Base-by-base conservation (phyloP, 2,113 vertebrate species). In the Camelus dromedarius region DNA sequence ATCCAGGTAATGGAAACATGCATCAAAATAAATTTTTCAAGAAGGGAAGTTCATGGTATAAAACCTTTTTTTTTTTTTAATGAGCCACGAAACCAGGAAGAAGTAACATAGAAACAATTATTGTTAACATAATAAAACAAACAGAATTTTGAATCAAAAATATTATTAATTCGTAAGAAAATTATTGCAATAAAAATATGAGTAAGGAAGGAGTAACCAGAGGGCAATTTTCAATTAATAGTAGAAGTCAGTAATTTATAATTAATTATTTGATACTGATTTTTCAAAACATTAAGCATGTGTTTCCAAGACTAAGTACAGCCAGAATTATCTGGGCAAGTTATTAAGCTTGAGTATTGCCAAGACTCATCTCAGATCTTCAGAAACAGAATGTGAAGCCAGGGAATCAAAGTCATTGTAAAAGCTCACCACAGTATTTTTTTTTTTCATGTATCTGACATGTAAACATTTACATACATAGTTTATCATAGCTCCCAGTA, bases 261-360 rank as follows among this genome's bases (percentile, higher is more conserved):
- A 96, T 66, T 76, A 46, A 70, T 88, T 35, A 69, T 16, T 91
- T 75, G 35, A 66, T 56, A 52, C 8, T 85, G 22, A 75, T 66
- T 89, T 96, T 77, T 77, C 12, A 95, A 93, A 90, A 52, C n/a
- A 73, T 20, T 10, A 91, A 91, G 6, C 24, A 54, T 66, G 20
- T 86, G 0, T 94, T 89, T 82, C 16, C 26, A 69, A 83, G 28
- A 50, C 50, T 73, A 83, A 84, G 70, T 80, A 22, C 6, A 84
- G 50, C 58, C 66, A 90, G 38, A 70, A 89, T 86, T 3, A 76
- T 64, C 24, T 87, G 12, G n/a, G 30, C 14, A 89, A 20, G 1
- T 84, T 52, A 28, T 58, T 84, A 80, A 82, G 22, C 7, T 32
- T 86, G 73, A 42, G 1, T 20, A 32, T 79, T 19, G 73, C 15